Conservation (phyloP, 1,140 invertebrate genomes). For the Zaprionus taronus region DNA sequence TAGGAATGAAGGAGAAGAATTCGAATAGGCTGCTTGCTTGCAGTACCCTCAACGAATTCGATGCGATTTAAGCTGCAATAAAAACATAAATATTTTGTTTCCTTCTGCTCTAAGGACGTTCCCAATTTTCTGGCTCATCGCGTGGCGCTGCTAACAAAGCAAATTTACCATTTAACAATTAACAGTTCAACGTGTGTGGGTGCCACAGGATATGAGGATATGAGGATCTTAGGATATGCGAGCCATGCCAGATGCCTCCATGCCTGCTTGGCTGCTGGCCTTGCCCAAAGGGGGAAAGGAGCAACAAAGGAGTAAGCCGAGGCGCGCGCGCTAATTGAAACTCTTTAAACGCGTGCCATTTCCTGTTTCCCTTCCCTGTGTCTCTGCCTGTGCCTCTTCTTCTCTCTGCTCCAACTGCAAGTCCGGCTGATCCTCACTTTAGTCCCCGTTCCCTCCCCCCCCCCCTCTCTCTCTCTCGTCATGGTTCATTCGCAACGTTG, state of each 20-base stretch:
- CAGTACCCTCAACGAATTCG: not conserved
- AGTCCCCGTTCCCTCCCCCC: not conserved
- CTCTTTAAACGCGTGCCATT: conserved; percentile 68
- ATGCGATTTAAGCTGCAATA: conserved; percentile 6
- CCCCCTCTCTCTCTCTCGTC: conserved; percentile 23
- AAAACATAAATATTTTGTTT: conserved; percentile 12
- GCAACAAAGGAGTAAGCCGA: conserved; percentile 72
- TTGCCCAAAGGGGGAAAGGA: conserved; percentile 46
- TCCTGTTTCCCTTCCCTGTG: conserved; percentile 63
- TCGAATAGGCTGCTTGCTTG: not conserved
- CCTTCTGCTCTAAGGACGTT: not conserved
- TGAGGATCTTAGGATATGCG: conserved; percentile 41
- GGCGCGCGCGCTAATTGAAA: conserved; percentile 71
- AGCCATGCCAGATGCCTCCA: conserved; percentile 51
- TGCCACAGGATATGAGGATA: conserved; percentile 55
- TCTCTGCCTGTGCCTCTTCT: conserved; percentile 3
- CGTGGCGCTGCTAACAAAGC: conserved; percentile 19
- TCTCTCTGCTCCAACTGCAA: not conserved
- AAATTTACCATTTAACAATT: conserved; percentile 25
- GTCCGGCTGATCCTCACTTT: conserved; percentile 18
- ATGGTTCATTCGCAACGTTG: conserved; percentile 44
- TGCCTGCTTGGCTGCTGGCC: conserved; percentile 7
- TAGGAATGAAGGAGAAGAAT: not conserved
- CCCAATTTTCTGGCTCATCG: conserved; percentile 1
- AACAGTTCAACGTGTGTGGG: conserved; percentile 62